Conservation (phyloP, 1,140 invertebrate species). For the Penaeus chinensis region DNA sequence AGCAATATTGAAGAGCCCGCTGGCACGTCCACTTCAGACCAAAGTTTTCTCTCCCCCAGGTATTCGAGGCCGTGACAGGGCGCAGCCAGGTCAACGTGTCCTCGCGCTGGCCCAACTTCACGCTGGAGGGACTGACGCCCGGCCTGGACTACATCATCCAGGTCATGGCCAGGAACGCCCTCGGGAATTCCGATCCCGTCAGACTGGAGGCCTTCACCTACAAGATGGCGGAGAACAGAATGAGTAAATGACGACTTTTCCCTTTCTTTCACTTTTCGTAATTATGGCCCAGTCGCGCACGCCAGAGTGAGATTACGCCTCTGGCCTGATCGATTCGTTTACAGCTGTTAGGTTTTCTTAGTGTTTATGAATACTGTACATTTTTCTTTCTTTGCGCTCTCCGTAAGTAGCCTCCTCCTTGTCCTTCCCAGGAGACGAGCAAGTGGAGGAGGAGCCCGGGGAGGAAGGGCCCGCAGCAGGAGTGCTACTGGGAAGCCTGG, state of each 20-base stretch:
- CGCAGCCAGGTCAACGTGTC: constrained; percentile 57
- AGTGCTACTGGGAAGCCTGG: not conserved
- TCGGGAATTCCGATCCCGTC: constrained; percentile 84
- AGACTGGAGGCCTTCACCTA: constrained; percentile 86
- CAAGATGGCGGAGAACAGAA: constrained; percentile 78
- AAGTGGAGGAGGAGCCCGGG: constrained; percentile 12
- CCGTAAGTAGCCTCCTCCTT: too few relatives aligned
- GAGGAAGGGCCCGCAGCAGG: not conserved
- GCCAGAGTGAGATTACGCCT: too few relatives aligned
- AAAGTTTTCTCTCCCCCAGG: constrained; percentile 25
- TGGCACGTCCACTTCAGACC: too few relatives aligned
- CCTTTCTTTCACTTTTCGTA: too few relatives aligned
- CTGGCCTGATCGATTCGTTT: too few relatives aligned
- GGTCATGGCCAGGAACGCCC: constrained; percentile 80
- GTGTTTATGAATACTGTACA: too few relatives aligned
- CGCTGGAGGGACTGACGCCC: constrained; percentile 58
- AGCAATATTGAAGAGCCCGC: too few relatives aligned
- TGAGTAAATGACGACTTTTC: constrained; percentile 45
- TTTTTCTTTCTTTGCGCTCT: too few relatives aligned
- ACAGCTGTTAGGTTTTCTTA: too few relatives aligned
- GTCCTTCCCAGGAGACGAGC: not conserved
- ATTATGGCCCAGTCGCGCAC: too few relatives aligned
- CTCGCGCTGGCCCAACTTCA: constrained; percentile 46
- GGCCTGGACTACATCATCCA: constrained; percentile 59
- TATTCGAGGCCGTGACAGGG: constrained; percentile 57